phyloP scores from a whole-genome alignment of 2,797 vertebrate species.

The Sibirionetta formosa region DNA sequence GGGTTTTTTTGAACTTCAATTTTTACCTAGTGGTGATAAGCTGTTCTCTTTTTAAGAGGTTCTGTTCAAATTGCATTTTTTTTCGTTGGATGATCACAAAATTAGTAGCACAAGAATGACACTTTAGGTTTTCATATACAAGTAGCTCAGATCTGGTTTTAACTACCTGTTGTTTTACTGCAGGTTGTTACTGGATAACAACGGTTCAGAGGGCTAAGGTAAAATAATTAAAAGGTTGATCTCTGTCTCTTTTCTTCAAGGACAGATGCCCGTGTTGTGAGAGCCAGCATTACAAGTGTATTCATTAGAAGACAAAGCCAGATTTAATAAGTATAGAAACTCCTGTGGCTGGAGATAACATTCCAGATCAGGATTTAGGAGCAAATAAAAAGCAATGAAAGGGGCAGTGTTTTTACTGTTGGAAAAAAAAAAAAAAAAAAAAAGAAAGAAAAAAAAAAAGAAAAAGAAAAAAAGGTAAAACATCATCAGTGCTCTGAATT shows the following conservation, averaged over 20 bases:
- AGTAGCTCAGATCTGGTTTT: neutral
- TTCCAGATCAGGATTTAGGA: neutral
- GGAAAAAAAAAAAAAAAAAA: neutral
- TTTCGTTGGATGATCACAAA: neutral
- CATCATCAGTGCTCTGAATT: neutral
- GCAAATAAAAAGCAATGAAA: neutral
- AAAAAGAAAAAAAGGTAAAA: neutral
- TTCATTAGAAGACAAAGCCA: neutral
- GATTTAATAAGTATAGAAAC: neutral
- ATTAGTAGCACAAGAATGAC: neutral
- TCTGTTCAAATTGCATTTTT: neutral
- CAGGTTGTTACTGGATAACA: neutral
- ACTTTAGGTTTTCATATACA: neutral
- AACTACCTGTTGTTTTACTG: neutral
- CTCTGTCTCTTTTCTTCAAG: neutral
- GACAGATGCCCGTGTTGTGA: neutral
- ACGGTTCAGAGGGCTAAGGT: neutral
- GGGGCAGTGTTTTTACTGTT: neutral
- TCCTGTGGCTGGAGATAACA: neutral
- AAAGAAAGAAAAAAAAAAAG: neutral
- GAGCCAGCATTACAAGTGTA: neutral
- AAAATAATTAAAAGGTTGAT: neutral
- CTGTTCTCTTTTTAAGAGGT: neutral
- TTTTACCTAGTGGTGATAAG: neutral
- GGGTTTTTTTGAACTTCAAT: no score